A percentile compares a stretch with the other conserved stretches of the same genome.
Evolutionary conservation across 2,888 invertebrate species (phyloP).

Genomic region (Oligia fasciuncula): DNA sequence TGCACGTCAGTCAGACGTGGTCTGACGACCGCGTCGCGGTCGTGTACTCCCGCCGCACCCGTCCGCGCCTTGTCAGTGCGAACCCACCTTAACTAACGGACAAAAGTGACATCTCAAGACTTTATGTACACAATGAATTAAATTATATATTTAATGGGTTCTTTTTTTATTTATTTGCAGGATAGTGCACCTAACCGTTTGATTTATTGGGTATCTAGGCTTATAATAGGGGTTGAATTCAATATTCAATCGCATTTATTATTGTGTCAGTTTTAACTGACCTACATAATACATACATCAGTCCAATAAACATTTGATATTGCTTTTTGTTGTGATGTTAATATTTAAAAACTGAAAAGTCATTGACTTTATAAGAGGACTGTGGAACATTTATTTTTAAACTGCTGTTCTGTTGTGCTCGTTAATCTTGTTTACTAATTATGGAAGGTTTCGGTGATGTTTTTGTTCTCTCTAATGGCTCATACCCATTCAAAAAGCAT

Average conservation of each 20-base stretch:
- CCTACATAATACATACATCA: neutral
- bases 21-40: slow-evolving; percentile 36
- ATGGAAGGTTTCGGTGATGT: neutral
- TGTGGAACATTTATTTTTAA: slow-evolving; percentile 7
- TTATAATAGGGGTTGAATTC: neutral
- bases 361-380: neutral
- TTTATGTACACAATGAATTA: slow-evolving; percentile 34
- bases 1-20: slow-evolving; percentile 76
- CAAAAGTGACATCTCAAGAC: slow-evolving; percentile 26
- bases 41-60: slow-evolving; percentile 65
- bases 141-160: slow-evolving; percentile 18
- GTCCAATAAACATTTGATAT: neutral
- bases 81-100: slow-evolving; percentile 76
- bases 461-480: slow-evolving; percentile 21
- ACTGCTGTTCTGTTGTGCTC: slow-evolving; percentile 10
- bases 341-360: neutral
- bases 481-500: slow-evolving; percentile 1
- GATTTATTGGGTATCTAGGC: neutral
- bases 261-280: neutral
- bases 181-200: neutral
- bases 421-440: slow-evolving; percentile 27
- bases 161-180: slow-evolving; percentile 12
- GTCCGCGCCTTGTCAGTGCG: slow-evolving; percentile 79
- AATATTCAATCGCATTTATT: neutral
- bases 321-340: neutral